phyloP scores from a whole-genome alignment of 2,888 invertebrate genomes.

The Melipona beecheii region DNA sequence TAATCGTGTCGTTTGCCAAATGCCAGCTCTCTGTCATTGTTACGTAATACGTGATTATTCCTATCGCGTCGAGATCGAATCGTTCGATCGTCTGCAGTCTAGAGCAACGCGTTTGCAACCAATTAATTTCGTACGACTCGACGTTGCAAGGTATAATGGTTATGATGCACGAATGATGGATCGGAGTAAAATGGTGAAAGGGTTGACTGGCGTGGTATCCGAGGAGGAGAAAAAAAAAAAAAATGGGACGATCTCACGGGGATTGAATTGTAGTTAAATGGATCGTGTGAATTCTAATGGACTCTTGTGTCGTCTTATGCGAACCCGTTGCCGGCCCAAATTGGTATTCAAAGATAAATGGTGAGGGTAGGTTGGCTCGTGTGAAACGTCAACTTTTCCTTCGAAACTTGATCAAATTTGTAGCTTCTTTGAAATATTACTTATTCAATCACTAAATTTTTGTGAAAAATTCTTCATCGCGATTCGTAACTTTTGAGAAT shows the following conservation, averaged over 20 bases:
- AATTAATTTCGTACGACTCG: slow-evolving; percentile 4
- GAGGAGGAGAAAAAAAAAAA: not conserved
- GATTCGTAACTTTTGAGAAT: too few species aligned
- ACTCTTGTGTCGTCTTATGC: not conserved
- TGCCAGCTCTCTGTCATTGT: not conserved
- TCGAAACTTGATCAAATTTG: not conserved
- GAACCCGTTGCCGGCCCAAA: not conserved
- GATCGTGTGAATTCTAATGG: not conserved
- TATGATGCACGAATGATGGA: not conserved
- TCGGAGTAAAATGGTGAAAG: not conserved
- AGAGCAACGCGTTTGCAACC: not conserved
- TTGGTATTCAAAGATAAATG: not conserved
- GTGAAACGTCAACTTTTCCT: not conserved
- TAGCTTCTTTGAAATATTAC: too few species aligned
- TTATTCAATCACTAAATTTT: too few species aligned
- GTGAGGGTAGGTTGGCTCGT: not conserved
- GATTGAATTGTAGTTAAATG: not conserved
- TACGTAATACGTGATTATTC: not conserved
- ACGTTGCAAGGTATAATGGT: not conserved
- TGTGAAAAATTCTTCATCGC: too few species aligned
- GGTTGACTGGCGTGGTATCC: not conserved
- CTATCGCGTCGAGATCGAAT: not conserved
- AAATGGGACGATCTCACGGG: not conserved
- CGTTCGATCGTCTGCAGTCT: not conserved
- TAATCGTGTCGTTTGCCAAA: not conserved